Conservation (phyloP, 2,888 invertebrate genomes). For the Geotrupes spiniger region DNA sequence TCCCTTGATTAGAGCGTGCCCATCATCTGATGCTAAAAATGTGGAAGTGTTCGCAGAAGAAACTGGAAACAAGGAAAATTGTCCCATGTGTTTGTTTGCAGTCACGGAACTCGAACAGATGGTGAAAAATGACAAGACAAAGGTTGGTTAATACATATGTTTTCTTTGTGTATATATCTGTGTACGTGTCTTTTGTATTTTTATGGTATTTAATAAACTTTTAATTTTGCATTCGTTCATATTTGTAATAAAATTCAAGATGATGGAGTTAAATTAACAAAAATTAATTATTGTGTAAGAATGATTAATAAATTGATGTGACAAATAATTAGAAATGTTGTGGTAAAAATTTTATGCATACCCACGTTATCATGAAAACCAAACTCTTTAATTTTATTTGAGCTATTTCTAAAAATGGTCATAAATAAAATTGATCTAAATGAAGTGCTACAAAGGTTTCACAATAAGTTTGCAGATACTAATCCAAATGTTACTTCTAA, state of each 20-base stretch:
- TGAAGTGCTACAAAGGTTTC: no score
- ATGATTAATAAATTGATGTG: no score
- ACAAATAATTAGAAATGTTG: no score
- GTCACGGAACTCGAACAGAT: conserved; percentile 71
- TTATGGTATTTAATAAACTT: conserved; percentile 14
- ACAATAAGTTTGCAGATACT: no score
- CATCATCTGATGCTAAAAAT: conserved; percentile 53
- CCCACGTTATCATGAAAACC: no score
- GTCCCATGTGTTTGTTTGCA: conserved; percentile 82
- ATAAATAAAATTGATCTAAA: no score
- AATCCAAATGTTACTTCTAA: no score
- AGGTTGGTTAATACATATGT: conserved; percentile 53
- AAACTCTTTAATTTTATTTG: no score
- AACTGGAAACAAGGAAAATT: conserved; percentile 64
- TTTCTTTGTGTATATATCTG: neutral
- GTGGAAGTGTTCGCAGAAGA: conserved; percentile 55
- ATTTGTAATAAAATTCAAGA: conserved; percentile 6
- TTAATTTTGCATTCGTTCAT: conserved; percentile 4
- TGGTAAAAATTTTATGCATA: no score
- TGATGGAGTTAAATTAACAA: no score
- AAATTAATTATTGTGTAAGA: no score
- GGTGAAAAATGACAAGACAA: conserved; percentile 71
- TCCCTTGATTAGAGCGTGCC: conserved; percentile 69
- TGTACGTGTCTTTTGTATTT: conserved; percentile 3
- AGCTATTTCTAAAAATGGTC: no score